These are phyloP conservation scores for Tetrapedia diversipes DNA, from an alignment of 2,888 invertebrate species.

Conservation along the genomic window DNA sequence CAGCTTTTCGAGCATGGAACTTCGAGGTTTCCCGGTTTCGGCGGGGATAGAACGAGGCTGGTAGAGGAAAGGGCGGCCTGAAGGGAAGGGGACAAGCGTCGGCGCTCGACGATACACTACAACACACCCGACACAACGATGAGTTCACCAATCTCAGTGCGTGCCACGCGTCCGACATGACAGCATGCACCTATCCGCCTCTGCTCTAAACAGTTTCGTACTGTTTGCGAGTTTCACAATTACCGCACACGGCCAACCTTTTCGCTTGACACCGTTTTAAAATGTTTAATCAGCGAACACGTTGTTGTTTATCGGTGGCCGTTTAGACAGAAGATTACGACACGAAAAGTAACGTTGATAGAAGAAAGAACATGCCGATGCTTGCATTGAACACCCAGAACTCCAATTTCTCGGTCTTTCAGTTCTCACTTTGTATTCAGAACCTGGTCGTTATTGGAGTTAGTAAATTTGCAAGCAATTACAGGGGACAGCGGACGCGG, in stretches of 20 bases:
- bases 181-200: conserved; percentile 64
- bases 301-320: no score
- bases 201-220: background rate
- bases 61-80: conserved; percentile 64
- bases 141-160: conserved; percentile 75
- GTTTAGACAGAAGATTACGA: no score
- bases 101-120: conserved; percentile 79
- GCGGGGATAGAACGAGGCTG: conserved; percentile 64
- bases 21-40: conserved; percentile 77
- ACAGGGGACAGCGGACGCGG: conserved; percentile 37
- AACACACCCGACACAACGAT: conserved; percentile 70
- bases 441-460: conserved; percentile 47
- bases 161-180: conserved; percentile 77
- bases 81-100: conserved; percentile 75
- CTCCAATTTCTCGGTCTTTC: conserved; percentile 39
- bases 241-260: no score
- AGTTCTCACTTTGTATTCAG: conserved; percentile 60
- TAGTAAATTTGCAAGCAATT: conserved; percentile 57
- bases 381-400: no score
- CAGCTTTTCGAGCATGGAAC: conserved; percentile 73
- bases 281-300: no score
- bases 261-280: no score
- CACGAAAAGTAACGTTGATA: conserved; percentile 56
- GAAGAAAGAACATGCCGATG: conserved; percentile 19
- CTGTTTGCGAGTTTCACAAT: no score